Evolutionary conservation across 2,113 vertebrate species (phyloP), one percentile per base, ranked within the genome.

Genomic region (Astatotilapia flaviijosephi): DNA sequence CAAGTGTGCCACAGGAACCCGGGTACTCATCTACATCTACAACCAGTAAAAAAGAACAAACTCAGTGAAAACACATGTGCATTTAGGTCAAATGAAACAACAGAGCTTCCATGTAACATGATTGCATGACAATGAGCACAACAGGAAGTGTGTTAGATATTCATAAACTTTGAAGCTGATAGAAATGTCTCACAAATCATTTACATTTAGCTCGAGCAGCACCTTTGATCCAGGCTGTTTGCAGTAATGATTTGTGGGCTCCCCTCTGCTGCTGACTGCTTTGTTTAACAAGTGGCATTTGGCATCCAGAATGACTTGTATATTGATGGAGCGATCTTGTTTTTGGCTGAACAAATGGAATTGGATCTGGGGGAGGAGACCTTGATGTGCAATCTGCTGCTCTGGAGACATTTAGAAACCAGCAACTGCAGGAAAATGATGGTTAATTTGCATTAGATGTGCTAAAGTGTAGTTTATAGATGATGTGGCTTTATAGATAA

Each of bases 281-380:
- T 70, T 87, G 85, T 89, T 91, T 84, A 90, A 88, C 88, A 88
- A 88, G 83, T 84, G 80, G 70, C 85, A 51, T 86, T 88, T 87
- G 90, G 86, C 90, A 55, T 79, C 55, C 21, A 35, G 33, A 58
- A 17, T 40, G 84, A 83, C 84, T 55, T 6, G 17, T 47, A 37
- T 86, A 82, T 68, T 86, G 92, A 90, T 84, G 79, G 79, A 89
- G 60, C 12, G 65, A n/a, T 70, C 54, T 68, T 65, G 56, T 80
- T 90, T 89, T 84, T 47, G 60, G 79, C 70, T 51, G 31, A 83
- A 73, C 80, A 82, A 77, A 91, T 85, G 9, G 40, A 90, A 93
- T 85, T 55, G 47, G 47, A 82, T 88, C 51, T 62, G 62, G 10
- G 47, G 84, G 79, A 28, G 83, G 88, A 80, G 21, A 88, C 58